Evolutionary conservation across 2,113 vertebrate genomes (phyloP).

Genomic region (Pagrus major): DNA sequence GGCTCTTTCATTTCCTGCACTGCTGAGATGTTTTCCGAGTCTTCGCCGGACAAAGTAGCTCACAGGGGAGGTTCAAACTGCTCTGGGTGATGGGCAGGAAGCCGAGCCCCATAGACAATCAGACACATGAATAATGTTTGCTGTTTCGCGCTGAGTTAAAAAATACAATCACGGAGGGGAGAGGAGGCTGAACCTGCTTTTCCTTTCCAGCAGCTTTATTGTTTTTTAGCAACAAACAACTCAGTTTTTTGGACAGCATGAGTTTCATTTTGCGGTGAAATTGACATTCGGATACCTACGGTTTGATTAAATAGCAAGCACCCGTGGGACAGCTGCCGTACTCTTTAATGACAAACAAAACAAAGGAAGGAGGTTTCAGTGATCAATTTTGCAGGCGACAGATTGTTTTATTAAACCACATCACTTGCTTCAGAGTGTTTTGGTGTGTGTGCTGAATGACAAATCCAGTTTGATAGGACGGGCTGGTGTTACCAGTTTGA

Average conservation of each 20-base stretch:
- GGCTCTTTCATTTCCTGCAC: background rate
- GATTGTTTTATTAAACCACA: constrained; percentile 39
- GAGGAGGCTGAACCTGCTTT: background rate
- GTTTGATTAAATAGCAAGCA: constrained; percentile 30
- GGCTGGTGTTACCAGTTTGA: background rate
- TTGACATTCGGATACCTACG: constrained; percentile 39
- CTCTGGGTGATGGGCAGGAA: constrained; percentile 15
- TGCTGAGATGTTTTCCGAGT: background rate
- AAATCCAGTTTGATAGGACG: background rate
- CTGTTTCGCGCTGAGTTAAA: background rate
- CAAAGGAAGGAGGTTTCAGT: constrained; percentile 26
- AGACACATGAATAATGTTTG: constrained; percentile 15
- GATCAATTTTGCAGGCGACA: constrained; percentile 17
- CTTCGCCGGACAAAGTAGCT: background rate
- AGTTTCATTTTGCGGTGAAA: constrained; percentile 47
- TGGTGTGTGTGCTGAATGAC: constrained; percentile 25
- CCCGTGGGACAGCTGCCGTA: background rate
- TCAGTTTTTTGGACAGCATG: constrained; percentile 12
- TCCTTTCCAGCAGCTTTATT: constrained; percentile 40
- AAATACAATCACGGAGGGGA: background rate
- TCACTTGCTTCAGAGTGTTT: constrained; percentile 26
- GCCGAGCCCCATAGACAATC: background rate
- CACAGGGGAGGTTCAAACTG: background rate
- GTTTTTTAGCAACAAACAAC: constrained; percentile 38
- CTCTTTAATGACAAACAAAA: constrained; percentile 48